Base-by-base conservation (phyloP, 2,113 vertebrate genomes). In the Oncorhynchus masou region DNA sequence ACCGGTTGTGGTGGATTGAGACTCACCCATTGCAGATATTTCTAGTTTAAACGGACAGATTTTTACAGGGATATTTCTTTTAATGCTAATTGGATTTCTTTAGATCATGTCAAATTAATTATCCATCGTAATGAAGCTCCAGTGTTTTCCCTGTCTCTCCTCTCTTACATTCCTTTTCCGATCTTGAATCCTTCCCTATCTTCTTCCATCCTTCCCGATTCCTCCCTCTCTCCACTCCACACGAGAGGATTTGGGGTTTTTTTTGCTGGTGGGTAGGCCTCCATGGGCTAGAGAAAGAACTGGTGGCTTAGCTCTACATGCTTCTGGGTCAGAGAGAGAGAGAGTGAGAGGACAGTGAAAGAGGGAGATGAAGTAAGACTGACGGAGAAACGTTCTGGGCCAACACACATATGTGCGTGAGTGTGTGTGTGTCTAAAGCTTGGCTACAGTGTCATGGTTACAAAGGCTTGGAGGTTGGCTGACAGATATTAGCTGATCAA, bases 321-420 rank as follows among this genome's bases (percentile, higher is more conserved):
- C 85, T 91, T 91, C 81, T 90, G 83, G 91, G 90, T 92, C 91
- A 77, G 75, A 74, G 62, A 79, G 70, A 83, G 39, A 11, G 39
- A 9, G 9, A 45, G 9, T 3, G 39, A 45, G 39, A 45, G 39
- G 39, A 45, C 39, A 45, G 8, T 48, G 3, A 70, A 34, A 34
- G 67, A n/a, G 31, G 16, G 29, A 34, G 67, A 68, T 27, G 67
- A n/a, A 68, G 29, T n/a, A 16, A 20, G 31, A 39, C 16, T 9
- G 22, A 45, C 12, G 12, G 29, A 45, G 79, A 78, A 84, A 31
- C 9, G 39, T 45, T 45, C 39, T 45, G 39, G 39, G 34, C 8
- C 39, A 39, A 39, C 8, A 39, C 74, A 79, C 76, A 86, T 76
- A 82, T 84, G 81, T 78, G 70, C 70, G 73, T 83, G 34, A 62